These are phyloP conservation scores for Plodia interpunctella DNA, from an alignment of 1,140 invertebrate genomes.

Conservation along the genomic window DNA sequence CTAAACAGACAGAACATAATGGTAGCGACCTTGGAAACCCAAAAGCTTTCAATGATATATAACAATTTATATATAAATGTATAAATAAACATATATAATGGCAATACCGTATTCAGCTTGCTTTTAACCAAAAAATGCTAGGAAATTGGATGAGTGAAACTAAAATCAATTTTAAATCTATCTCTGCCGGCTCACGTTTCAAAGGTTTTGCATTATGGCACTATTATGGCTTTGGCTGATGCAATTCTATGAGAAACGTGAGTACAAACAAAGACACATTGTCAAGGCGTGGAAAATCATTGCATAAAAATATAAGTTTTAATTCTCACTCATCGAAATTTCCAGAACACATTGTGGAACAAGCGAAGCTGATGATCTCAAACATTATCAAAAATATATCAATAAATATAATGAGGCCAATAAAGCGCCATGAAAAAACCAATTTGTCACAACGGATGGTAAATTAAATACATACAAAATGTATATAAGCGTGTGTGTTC, in stretches of 20 bases:
- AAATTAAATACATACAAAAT: constrained; percentile 20
- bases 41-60: constrained; percentile 57
- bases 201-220: too few species aligned
- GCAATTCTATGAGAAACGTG: too few species aligned
- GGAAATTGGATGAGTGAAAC: not conserved
- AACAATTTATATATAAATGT: constrained; percentile 20
- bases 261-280: too few species aligned
- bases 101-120: not conserved
- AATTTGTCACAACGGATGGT: not conserved
- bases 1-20: not conserved
- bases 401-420: not conserved
- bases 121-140: not conserved
- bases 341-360: too few species aligned
- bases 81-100: constrained; percentile 19
- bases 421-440: not conserved
- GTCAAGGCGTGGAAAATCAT: too few species aligned
- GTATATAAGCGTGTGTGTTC: constrained; percentile 31
- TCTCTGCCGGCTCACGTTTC: too few species aligned
- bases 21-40: constrained; percentile 39
- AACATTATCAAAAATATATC: too few species aligned
- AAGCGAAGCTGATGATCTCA: too few species aligned
- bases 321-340: too few species aligned
- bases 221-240: too few species aligned
- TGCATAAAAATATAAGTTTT: too few species aligned
- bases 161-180: not conserved